phyloP scores from a whole-genome alignment of 2,888 invertebrate species.

The Orchestes rusci region DNA sequence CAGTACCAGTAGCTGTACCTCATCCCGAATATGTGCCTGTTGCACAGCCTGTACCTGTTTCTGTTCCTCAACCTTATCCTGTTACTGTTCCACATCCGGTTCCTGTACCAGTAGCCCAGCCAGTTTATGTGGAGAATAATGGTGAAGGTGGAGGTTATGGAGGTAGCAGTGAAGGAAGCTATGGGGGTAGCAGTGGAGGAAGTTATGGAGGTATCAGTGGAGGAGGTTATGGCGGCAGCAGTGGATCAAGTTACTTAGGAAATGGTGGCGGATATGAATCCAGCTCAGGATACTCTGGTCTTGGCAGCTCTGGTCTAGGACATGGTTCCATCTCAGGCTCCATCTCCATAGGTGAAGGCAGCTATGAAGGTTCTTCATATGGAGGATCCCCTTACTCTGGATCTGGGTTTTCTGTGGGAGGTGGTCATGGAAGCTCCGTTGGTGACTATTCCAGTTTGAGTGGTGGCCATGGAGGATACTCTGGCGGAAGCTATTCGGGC shows the following conservation, averaged over 20 bases:
- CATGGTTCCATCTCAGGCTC: constrained; percentile 17
- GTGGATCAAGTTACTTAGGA: constrained; percentile 11
- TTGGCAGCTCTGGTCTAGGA: constrained; percentile 8
- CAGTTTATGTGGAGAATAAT: constrained; percentile 31
- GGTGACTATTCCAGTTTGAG: neutral
- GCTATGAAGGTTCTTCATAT: constrained; percentile 3
- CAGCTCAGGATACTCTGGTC: constrained; percentile 11
- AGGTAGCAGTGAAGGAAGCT: constrained; percentile 26
- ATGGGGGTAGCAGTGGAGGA: constrained; percentile 22
- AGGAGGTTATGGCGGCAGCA: constrained; percentile 17
- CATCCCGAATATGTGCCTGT: constrained; percentile 46
- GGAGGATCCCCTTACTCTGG: constrained; percentile 3
- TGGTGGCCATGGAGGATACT: constrained; percentile 3
- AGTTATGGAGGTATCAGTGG: constrained; percentile 12
- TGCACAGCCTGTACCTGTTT: constrained; percentile 43
- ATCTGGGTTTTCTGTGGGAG: constrained; percentile 4
- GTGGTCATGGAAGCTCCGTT: neutral
- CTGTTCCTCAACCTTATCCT: constrained; percentile 50
- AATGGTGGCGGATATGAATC: constrained; percentile 16
- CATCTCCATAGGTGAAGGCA: constrained; percentile 14
- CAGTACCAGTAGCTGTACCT: constrained; percentile 38
- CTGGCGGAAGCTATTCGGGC: constrained; percentile 2
- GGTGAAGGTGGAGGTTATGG: constrained; percentile 31
- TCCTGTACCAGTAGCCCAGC: constrained; percentile 38
- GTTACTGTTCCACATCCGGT: constrained; percentile 51